Evolutionary conservation across 2,797 vertebrate genomes (phyloP).

Genomic region (Oreochromis grahami): DNA sequence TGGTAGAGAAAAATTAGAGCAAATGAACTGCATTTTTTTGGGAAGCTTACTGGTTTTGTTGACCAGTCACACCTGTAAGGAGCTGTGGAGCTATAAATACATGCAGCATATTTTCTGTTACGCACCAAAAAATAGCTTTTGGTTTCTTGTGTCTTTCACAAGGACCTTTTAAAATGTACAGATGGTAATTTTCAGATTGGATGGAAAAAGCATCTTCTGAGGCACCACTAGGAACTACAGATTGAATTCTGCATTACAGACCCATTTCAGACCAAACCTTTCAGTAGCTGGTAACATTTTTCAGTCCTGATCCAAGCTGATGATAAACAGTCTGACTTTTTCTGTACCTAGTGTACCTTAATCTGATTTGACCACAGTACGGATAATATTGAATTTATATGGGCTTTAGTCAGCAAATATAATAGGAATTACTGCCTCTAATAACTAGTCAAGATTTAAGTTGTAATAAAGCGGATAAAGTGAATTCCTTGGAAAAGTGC

Average conservation of each 20-base stretch:
- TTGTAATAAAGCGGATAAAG: not conserved
- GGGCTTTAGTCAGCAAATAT: not conserved
- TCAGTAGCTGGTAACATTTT: not conserved
- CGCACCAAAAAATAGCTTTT: not conserved
- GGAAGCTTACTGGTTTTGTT: not conserved
- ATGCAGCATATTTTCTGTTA: not conserved
- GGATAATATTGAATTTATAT: not conserved
- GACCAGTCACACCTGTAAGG: not conserved
- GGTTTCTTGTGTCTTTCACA: not conserved
- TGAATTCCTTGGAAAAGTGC: not conserved
- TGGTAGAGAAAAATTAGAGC: not conserved
- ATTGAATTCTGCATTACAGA: not conserved
- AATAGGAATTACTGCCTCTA: not conserved
- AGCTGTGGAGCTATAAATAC: not conserved
- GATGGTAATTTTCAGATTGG: not conserved
- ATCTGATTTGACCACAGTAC: too few species aligned
- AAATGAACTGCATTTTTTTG: not conserved
- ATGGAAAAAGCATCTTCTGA: not conserved
- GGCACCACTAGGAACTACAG: not conserved
- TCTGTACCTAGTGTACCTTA: not conserved
- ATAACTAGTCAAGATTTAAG: not conserved
- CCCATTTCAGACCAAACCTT: not conserved
- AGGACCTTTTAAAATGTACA: not conserved
- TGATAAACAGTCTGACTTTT: not conserved
- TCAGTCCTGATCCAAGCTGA: not conserved